Base-by-base conservation (phyloP, 2,797 vertebrate genomes). In the Crax fasciolata region DNA sequence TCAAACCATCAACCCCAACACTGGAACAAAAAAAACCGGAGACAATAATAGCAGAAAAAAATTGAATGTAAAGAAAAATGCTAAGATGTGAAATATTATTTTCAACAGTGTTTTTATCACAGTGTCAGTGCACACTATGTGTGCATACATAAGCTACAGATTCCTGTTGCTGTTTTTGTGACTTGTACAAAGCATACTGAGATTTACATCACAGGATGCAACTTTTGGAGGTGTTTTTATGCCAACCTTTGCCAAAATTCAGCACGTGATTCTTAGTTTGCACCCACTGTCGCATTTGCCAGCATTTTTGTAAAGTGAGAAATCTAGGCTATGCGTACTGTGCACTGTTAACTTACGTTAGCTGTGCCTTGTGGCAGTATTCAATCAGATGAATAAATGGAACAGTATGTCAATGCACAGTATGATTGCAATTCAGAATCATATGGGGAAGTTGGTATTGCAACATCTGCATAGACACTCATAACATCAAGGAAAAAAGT, bases 391-490 rank as follows among this genome's bases (percentile, higher is more conserved):
- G 90, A 96, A 97, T 97, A 93, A 97, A 96, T 75, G 87, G 79
- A 95, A 94, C 90, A 95, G 96, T 95, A 66, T 93, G 87, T 92
- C 90, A 91, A 48, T 76, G 90, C 97, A 91, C 91, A 93, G 92
- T 94, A 93, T 95, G 97, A 89, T 54, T 85, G 84, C 88, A 84
- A 77, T 95, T 96, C 95, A 95, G 87, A 96, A 96, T 93, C 88
- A 48, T 51, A 81, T 2, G 20, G 90, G 93, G 97, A 97, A 92
- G 93, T 91, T 97, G 90, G 86, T 92, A 65, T 72, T 89, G 94
- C 95, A 97, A 97, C 97, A 97, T 97, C 96, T 98, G 97, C 97
- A 92, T 59, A 95, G 90, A 48, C 86, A 46, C 63, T 94, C 91
- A 55, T 59, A 73, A 43, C 9, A 18, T 95, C 96, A 96, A 82